phyloP scores from a whole-genome alignment of 2,113 vertebrate genomes.

The Scomber colias region DNA sequence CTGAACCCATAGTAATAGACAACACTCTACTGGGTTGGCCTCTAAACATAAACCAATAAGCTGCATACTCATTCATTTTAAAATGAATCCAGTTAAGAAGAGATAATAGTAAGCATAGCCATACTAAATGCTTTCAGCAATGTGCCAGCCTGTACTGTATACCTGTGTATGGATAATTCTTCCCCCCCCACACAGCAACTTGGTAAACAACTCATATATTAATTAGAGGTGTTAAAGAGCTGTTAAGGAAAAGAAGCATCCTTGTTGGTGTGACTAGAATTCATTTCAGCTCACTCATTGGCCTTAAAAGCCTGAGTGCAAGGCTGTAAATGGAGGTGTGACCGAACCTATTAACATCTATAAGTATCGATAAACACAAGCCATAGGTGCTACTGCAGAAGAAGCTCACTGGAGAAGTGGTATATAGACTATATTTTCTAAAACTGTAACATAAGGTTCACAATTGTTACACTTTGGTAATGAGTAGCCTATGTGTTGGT shows the following conservation, averaged over 20 bases:
- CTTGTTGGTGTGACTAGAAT: background rate
- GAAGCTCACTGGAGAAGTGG: background rate
- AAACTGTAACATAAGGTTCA: background rate
- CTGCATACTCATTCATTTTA: background rate
- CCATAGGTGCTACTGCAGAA: background rate
- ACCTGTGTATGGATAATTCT: too few relatives aligned
- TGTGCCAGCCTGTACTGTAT: background rate
- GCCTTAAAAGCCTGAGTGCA: slow-evolving; percentile 27
- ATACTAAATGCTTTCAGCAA: background rate
- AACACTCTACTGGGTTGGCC: background rate
- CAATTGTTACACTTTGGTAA: too few relatives aligned
- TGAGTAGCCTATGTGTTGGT: background rate
- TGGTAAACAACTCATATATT: slow-evolving; percentile 8
- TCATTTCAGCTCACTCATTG: slow-evolving; percentile 38
- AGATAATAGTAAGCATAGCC: background rate
- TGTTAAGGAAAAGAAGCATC: slow-evolving; percentile 3
- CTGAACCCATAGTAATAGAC: background rate
- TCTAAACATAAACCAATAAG: background rate
- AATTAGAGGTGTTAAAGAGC: slow-evolving; percentile 34
- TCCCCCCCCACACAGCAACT: slow-evolving; percentile 2
- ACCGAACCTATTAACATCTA: slow-evolving; percentile 5
- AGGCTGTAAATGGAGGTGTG: slow-evolving; percentile 28
- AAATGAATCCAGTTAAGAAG: background rate
- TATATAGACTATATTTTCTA: background rate
- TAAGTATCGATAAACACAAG: background rate